Conservation (phyloP, 2,797 vertebrate genomes). For the Discoglossus pictus region DNA sequence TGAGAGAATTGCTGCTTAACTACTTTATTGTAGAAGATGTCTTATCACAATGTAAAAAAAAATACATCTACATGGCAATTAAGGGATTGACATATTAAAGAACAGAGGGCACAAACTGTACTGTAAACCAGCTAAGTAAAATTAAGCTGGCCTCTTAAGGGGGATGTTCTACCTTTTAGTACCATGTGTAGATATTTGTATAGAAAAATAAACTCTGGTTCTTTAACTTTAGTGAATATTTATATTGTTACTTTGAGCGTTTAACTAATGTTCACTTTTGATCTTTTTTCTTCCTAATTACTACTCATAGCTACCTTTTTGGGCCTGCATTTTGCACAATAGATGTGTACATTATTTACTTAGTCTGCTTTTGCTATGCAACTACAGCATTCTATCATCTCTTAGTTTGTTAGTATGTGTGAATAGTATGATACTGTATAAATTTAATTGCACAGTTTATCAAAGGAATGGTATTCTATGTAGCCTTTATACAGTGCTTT, state of each 20-base stretch:
- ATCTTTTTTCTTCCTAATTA: conserved; percentile 63
- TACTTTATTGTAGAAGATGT: too few species aligned
- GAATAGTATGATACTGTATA: conserved; percentile 77
- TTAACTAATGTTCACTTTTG: conserved; percentile 63
- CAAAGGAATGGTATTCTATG: conserved; percentile 79
- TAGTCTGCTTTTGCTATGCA: conserved; percentile 98
- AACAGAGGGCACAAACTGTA: conserved; percentile 40
- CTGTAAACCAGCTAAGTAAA: conserved; percentile 36
- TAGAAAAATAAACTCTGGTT: conserved; percentile 81
- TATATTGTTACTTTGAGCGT: conserved; percentile 75
- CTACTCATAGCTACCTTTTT: conserved; percentile 82
- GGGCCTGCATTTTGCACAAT: conserved; percentile 96
- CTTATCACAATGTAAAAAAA: too few species aligned
- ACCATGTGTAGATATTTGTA: conserved; percentile 87
- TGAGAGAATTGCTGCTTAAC: too few species aligned
- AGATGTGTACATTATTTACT: conserved; percentile 86
- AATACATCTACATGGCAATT: too few species aligned
- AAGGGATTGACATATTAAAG: too few species aligned
- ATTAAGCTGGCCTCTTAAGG: conserved; percentile 48
- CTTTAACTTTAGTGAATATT: conserved; percentile 75
- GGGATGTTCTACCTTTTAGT: conserved; percentile 75
- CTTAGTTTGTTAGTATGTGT: conserved; percentile 76
- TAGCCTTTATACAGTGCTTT: conserved; percentile 82
- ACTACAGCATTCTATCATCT: conserved; percentile 88
- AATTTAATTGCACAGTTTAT: conserved; percentile 82